These are phyloP conservation scores for Drosophila cracens DNA, from an alignment of 2,888 invertebrate genomes.

Conservation along the genomic window DNA sequence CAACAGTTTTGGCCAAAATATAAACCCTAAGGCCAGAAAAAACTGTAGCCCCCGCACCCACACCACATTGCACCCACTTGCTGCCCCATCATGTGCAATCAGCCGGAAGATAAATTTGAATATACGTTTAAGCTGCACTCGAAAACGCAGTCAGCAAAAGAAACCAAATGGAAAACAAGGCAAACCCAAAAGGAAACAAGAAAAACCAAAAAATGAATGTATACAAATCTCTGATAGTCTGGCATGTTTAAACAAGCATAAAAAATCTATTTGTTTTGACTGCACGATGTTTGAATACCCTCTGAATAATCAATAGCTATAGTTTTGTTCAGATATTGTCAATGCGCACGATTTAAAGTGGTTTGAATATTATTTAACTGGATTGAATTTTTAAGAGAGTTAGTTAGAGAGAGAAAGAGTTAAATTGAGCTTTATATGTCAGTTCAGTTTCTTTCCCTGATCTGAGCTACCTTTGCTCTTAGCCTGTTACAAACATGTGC, in stretches of 20 bases:
- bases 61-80: slow-evolving; percentile 10
- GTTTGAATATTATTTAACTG: not conserved
- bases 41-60: slow-evolving; percentile 5
- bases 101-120: slow-evolving; percentile 71
- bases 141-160: slow-evolving; percentile 52
- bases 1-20: slow-evolving; percentile 8
- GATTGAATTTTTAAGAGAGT: not conserved
- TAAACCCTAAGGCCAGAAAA: slow-evolving; percentile 29
- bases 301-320: not conserved
- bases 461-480: not conserved
- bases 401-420: not conserved
- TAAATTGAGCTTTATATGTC: not conserved
- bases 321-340: not conserved
- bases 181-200: not conserved
- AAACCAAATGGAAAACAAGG: slow-evolving; percentile 18
- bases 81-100: slow-evolving; percentile 51
- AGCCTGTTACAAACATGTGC: not conserved
- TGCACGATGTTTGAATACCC: slow-evolving; percentile 16
- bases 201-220: slow-evolving; percentile 15
- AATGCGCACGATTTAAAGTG: too few relatives aligned
- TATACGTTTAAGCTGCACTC: slow-evolving; percentile 68
- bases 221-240: slow-evolving; percentile 33
- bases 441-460: not conserved
- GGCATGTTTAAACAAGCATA: slow-evolving; percentile 26
- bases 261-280: not conserved